Evolutionary conservation across 2,888 invertebrate species (phyloP), one percentile per base, ranked within the genome.

Genomic region (Melanophora roralis): DNA sequence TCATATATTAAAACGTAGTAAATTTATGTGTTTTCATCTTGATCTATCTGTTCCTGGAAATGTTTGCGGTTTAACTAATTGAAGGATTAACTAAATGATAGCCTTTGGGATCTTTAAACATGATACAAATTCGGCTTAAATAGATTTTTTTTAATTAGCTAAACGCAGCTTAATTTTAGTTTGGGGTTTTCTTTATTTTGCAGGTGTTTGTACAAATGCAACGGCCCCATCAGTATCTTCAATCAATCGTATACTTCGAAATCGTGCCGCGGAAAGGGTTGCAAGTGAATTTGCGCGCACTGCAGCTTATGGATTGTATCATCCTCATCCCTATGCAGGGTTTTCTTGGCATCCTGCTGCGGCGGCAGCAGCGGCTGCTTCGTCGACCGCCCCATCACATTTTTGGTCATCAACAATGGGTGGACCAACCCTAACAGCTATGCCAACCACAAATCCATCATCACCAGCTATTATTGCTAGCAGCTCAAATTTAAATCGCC

Each of bases 191-290:
- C 1, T 45, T 23, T 16, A 47, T 36, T 43, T 68, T 81, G 19
- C 92, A 98, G 97, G 96, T 84, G 97, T 98, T 14, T 99, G 98
- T 90, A 97, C 96, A 47, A 97, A 97, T 87, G 95, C 95, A 60
- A 97, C 97, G 23, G 97, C 98, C 0, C 98, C 98, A 0, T 97
- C 97, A 73, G 98, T 98, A 3, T 97, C 97, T 86, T 98, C 97
- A 83, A 98, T 98, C 89, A 98, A 98, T 91, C 93, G 98, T 85
- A 99, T 99, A 87, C 91, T 99, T 67, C 92, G 98, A 83, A 98
- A 98, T 89, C 93, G 98, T 8, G 98, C 98, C 0, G 98, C 98
- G 0, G 98, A 99, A 88, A 92, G 98, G 16, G 98, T 98, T 0
- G 98, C 98, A 0, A 97, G 96, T 1, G 98, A 98, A 89, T 97